Evolutionary conservation across 2,113 vertebrate species (phyloP).

Genomic region (Mormyrus lacerda): DNA sequence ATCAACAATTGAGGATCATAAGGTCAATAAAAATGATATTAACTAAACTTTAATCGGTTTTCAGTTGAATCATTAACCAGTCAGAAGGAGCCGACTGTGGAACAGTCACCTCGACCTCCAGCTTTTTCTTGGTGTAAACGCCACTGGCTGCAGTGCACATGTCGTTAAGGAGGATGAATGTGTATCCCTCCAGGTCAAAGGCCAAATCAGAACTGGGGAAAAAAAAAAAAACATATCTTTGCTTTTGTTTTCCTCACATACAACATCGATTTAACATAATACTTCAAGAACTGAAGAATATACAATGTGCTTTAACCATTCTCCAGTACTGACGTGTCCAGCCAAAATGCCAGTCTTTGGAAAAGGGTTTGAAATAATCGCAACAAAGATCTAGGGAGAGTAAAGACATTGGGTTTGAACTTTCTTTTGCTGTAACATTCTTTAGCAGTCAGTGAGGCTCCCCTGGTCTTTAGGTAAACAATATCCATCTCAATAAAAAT

Average conservation of each 20-base stretch:
- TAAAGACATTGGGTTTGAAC: neutral
- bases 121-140: constrained; percentile 85
- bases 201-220: constrained; percentile 75
- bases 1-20: neutral
- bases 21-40: neutral
- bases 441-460: neutral
- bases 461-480: too few species aligned
- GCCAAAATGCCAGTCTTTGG: neutral
- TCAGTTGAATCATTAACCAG: neutral
- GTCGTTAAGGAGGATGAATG: constrained; percentile 80
- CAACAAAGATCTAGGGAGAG: neutral
- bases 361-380: neutral
- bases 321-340: neutral
- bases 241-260: neutral
- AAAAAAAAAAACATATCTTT: neutral
- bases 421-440: neutral
- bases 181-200: constrained; percentile 76
- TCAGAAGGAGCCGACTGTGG: neutral
- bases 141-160: constrained; percentile 79
- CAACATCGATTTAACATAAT: neutral
- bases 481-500: neutral
- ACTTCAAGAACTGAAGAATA: neutral
- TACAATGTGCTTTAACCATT: neutral
- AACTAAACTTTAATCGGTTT: neutral
- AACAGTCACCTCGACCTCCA: constrained; percentile 69